Evolutionary conservation across 2,113 vertebrate genomes (phyloP).

Genomic region (Mormoops blainvillei): DNA sequence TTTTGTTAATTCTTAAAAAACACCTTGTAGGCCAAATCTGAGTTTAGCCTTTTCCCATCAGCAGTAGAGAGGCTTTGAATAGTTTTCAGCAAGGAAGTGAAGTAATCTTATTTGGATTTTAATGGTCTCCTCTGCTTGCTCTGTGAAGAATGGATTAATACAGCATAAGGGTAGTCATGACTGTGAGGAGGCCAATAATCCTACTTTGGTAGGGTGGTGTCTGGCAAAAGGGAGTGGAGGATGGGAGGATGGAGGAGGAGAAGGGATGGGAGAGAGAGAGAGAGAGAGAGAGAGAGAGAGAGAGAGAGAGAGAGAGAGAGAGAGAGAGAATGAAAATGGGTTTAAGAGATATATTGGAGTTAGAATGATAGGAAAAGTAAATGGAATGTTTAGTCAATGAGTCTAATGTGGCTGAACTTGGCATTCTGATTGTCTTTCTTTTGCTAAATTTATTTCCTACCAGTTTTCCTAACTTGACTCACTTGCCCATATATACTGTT

Average conservation of each 20-base stretch:
- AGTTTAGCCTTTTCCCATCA: neutral
- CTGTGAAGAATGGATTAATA: neutral
- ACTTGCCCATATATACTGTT: neutral
- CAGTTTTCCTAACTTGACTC: constrained; percentile 38
- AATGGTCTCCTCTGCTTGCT: neutral
- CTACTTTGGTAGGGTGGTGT: neutral
- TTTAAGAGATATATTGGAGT: neutral
- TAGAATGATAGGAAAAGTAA: neutral
- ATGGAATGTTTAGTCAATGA: neutral
- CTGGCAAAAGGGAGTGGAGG: neutral
- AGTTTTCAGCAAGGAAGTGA: constrained; percentile 9
- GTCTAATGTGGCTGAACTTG: neutral
- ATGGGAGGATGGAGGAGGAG: neutral
- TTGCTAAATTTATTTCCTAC: constrained; percentile 24
- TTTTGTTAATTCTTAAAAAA: constrained; percentile 9
- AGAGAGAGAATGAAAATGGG: neutral
- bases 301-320: neutral
- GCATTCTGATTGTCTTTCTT: constrained; percentile 9
- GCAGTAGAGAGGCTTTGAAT: neutral
- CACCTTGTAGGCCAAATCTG: neutral
- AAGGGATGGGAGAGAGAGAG: no score
- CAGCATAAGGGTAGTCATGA: neutral
- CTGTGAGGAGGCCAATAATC: neutral
- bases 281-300: neutral
- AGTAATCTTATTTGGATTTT: constrained; percentile 21